phyloP scores from a whole-genome alignment of 2,888 invertebrate species.

The Drosophila austrosaltans region DNA sequence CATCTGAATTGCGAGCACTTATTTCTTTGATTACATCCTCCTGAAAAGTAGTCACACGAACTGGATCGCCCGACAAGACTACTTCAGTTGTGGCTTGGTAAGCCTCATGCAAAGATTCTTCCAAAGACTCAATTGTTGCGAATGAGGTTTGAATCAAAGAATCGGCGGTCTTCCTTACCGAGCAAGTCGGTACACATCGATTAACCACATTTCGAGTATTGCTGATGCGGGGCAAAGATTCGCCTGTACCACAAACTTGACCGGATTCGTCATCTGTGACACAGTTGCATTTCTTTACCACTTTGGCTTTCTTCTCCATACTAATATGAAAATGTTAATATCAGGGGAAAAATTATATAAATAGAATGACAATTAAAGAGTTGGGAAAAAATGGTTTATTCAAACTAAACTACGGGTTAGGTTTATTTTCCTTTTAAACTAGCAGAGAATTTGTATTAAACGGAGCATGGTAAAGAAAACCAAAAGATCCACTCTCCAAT shows the following conservation, averaged over 20 bases:
- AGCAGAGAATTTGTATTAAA: too few species aligned
- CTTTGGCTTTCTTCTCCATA: not conserved
- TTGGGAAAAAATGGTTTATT: not conserved
- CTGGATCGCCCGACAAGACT: not conserved
- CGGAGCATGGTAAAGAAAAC: too few species aligned
- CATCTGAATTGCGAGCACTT: not conserved
- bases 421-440: too few species aligned
- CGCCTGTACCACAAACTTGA: not conserved
- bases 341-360: not conserved
- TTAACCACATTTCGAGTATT: not conserved
- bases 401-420: too few species aligned
- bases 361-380: not conserved
- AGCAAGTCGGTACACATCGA: not conserved
- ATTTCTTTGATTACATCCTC: not conserved
- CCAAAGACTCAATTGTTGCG: not conserved
- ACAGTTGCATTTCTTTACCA: not conserved
- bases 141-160: conserved; percentile 16
- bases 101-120: not conserved
- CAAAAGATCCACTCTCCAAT: too few species aligned
- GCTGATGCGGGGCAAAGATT: not conserved
- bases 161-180: not conserved
- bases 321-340: not conserved
- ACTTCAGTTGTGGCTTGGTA: too few species aligned
- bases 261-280: not conserved
- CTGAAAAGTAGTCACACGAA: not conserved